Evolutionary conservation across 1,140 invertebrate species (phyloP), one percentile per base, ranked within the genome.

Genomic region (Colletes latitarsis): DNA sequence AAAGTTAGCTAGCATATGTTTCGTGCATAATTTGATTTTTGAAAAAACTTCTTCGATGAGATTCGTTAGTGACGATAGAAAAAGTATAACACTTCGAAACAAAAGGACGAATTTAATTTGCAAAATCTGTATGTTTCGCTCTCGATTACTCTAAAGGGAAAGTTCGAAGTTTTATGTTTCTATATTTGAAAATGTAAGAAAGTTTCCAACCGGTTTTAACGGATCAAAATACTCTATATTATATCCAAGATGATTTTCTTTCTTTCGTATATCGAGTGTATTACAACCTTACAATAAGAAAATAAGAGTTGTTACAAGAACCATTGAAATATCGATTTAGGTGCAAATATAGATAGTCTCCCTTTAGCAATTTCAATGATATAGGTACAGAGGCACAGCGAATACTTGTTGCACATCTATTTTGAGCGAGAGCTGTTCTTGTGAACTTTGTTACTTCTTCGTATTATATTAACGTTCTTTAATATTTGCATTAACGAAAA

Each of bases 291-390:
- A 49, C 57, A 68, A 82, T 73, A 78, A 82, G 70, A 85, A 73
- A 75, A 60, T 82, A 78, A 84, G 57, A 77, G 39, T 69, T 67
- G 70, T 73, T 70, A 49, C 60, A 73, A 62, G 75, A 70, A 86
- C 69, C 84, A 75, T 85, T 81, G 52, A 52, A 86, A 57, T 86
- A 86, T 86, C 84, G 84, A 86, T 86, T 84, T 60, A 69, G 55
- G 10, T 57, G 55, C 84, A 86, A 86, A 86, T 86, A 85, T 86
- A 83, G 81, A 67, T 69, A 85, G 73, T 81, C 60, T 85, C 82
- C 73, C 77, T 81, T 84, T 69, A 84, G 46, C 57, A 63, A 66
- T 70, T 67, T 85, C 64, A 85, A 85, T 73, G 66, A 71, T 77
- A 57, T 62, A 75, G 63, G 70, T 58, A 60, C 64, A 19, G 43